Evolutionary conservation across 2,888 invertebrate species (phyloP).

Genomic region (Phlogophora meticulosa): DNA sequence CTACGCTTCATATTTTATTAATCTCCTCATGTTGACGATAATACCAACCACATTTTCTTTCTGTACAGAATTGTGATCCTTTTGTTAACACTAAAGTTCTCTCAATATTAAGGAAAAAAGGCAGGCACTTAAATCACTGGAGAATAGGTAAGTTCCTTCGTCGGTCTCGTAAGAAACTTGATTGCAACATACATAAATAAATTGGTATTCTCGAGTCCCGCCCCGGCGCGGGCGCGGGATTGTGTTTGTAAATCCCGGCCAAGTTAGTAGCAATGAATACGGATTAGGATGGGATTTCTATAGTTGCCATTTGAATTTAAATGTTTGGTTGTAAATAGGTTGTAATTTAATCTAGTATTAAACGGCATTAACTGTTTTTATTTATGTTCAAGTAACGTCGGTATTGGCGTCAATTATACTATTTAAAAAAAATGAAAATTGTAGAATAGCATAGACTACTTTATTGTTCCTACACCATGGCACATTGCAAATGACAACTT

Average conservation of each 20-base stretch:
- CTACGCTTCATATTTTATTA: too few relatives aligned
- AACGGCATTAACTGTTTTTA: background rate
- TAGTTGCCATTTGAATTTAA: background rate
- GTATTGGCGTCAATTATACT: too few relatives aligned
- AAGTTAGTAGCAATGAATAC: slow-evolving; percentile 46
- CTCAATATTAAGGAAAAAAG: background rate
- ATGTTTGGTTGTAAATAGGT: background rate
- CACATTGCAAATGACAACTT: too few relatives aligned
- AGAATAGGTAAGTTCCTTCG: slow-evolving; percentile 1
- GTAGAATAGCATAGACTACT: too few relatives aligned
- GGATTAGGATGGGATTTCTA: slow-evolving; percentile 30
- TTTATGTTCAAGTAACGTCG: background rate
- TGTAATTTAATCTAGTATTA: slow-evolving; percentile 18
- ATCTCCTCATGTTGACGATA: too few relatives aligned
- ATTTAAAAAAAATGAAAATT: too few relatives aligned
- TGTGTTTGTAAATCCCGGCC: slow-evolving; percentile 38
- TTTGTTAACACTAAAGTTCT: too few relatives aligned
- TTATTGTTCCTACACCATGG: too few relatives aligned
- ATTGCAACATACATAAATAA: slow-evolving; percentile 45
- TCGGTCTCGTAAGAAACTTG: slow-evolving; percentile 32
- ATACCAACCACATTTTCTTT: too few relatives aligned
- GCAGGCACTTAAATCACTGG: slow-evolving; percentile 18
- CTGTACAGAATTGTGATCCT: too few relatives aligned
- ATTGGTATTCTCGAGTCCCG: slow-evolving; percentile 27
- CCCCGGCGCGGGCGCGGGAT: slow-evolving; percentile 26